These are phyloP conservation scores for Salvelinus alpinus DNA, from an alignment of 2,113 vertebrate genomes.

Conservation along the genomic window DNA sequence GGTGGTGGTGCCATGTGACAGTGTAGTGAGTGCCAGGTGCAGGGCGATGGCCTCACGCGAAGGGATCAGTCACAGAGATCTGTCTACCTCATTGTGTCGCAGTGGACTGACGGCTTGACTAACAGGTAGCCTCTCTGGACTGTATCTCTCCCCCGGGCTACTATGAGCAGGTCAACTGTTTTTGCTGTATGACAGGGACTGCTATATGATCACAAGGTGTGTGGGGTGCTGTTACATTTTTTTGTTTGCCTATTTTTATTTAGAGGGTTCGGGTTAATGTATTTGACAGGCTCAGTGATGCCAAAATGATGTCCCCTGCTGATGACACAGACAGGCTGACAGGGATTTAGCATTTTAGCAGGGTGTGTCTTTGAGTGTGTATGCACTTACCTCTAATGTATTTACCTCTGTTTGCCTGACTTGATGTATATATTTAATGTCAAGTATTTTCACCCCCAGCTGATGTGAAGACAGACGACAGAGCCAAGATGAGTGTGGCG, in stretches of 20 bases:
- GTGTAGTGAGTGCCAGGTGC: neutral
- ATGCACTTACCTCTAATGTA: neutral
- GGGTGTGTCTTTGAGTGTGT: neutral
- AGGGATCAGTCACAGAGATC: constrained; percentile 6
- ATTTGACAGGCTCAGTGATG: neutral
- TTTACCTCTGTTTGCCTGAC: neutral
- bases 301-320: neutral
- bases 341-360: neutral
- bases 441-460: constrained; percentile 43
- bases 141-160: neutral
- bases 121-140: neutral
- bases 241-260: neutral
- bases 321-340: neutral
- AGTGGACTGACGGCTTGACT: neutral
- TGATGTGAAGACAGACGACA: constrained; percentile 75
- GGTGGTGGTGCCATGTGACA: neutral
- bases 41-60: constrained; percentile 17
- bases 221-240: neutral
- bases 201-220: neutral
- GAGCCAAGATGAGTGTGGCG: constrained; percentile 79
- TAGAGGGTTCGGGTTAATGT: neutral
- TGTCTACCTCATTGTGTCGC: neutral
- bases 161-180: neutral
- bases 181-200: neutral
- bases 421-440: neutral